Conservation (phyloP, 2,113 vertebrate genomes). For the Pomatorhinus ruficollis region DNA sequence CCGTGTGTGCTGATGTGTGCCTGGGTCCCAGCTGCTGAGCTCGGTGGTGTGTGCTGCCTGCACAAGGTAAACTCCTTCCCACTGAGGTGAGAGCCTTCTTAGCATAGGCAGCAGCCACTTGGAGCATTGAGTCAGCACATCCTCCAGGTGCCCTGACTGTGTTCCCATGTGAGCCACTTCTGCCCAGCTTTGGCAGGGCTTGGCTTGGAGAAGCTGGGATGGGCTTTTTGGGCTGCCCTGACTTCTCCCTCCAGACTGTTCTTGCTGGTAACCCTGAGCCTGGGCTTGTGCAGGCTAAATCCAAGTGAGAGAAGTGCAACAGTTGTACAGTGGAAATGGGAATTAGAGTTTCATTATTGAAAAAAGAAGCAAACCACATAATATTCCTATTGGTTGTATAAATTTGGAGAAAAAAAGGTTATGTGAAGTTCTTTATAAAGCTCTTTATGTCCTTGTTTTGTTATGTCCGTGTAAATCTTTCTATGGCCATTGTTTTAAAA, state of each 20-base stretch:
- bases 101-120: background rate
- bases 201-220: background rate
- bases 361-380: slow-evolving; percentile 9
- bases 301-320: background rate
- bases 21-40: background rate
- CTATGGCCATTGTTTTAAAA: slow-evolving; percentile 8
- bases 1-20: too few species aligned
- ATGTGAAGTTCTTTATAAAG: background rate
- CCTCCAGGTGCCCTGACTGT: background rate
- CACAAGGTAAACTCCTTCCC: background rate
- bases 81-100: background rate
- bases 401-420: background rate
- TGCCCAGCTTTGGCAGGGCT: background rate
- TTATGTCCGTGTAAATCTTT: slow-evolving; percentile 37
- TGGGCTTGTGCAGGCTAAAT: background rate
- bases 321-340: background rate
- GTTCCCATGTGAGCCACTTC: background rate
- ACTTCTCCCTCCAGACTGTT: background rate
- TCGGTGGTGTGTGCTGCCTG: background rate
- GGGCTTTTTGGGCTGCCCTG: background rate
- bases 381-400: background rate
- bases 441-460: background rate
- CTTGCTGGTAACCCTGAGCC: background rate
- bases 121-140: background rate
- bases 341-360: slow-evolving; percentile 4